Evolutionary conservation across 2,113 vertebrate genomes (phyloP), one percentile per base, ranked within the genome.

Genomic region (Herpailurus yagouaroundi): DNA sequence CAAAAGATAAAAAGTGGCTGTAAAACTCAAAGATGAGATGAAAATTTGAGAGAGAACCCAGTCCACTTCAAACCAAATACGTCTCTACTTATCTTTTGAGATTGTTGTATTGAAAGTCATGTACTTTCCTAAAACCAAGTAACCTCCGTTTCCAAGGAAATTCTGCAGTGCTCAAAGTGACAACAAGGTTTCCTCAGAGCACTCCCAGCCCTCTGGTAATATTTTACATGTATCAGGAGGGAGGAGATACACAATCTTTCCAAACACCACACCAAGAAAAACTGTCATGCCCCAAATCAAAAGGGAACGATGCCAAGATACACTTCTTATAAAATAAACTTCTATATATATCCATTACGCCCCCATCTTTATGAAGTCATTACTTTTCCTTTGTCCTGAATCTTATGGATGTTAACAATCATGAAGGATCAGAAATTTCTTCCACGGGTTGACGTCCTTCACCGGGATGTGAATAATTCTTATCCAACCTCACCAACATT

Each of bases 41-140:
- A 94, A 93, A 91, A 84, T 63, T 71, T 80, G 74, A 92, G 79
- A 33, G 69, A 64, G 80, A 31, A 83, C 16, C 16, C 19, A 38
- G 63, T 88, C 19, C 81, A 93, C 93, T 93, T 95, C 38, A 94
- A 85, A 64, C 16, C 38, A 96, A 95, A 68, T 25, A 29, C 3
- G 52, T 16, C 23, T 52, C 63, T 66, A 66, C 48, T 76, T 31
- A 57, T 82, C 82, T 93, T 96, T 3, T 57, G 21, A 93, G 27
- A 96, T 11, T 82, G 57, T 33, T 89, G 60, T 29, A 38, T 4
- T 63, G 3, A 27, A 79, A 80, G 11, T 45, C n/a, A 81, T 5
- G 21, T n/a, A 91, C 16, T 71, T n/a, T 29, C 71, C 50, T 19
- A 77, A 68, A 96, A 82, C 29, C n/a, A 93, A 76, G 84, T 91